Evolutionary conservation across 2,888 invertebrate species (phyloP).

Genomic region (Eupithecia subumbrata): DNA sequence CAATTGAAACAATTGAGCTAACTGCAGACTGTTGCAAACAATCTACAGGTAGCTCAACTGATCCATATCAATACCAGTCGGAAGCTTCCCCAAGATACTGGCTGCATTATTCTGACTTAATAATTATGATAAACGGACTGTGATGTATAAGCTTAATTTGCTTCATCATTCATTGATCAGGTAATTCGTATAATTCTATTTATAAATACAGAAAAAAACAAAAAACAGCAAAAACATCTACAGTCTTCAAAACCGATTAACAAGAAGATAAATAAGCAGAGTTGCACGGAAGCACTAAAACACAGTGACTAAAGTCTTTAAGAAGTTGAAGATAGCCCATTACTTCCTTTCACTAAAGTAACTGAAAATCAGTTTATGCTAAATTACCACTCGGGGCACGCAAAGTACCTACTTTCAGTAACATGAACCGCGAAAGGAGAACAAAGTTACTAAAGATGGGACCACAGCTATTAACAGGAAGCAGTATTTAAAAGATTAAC

Average conservation of each 20-base stretch:
- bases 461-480: not conserved
- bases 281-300: constrained; percentile 13
- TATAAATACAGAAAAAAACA: too few relatives aligned
- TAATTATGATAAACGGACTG: too few relatives aligned
- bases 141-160: too few relatives aligned
- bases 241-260: not conserved
- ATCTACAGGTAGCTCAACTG: too few relatives aligned
- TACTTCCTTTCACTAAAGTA: constrained; percentile 26
- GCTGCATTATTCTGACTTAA: too few relatives aligned
- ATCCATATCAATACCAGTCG: too few relatives aligned
- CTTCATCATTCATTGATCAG: too few relatives aligned
- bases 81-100: too few relatives aligned
- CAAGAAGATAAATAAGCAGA: constrained; percentile 9
- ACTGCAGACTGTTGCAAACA: too few relatives aligned
- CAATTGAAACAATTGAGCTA: too few relatives aligned
- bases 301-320: constrained; percentile 15
- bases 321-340: constrained; percentile 18
- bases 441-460: constrained; percentile 42
- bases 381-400: constrained; percentile 28
- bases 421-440: constrained; percentile 41
- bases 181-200: too few relatives aligned
- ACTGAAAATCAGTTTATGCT: constrained; percentile 35
- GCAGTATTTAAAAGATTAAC: not conserved
- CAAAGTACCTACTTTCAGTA: constrained; percentile 34
- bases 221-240: not conserved